Base-by-base conservation (phyloP, 2,113 vertebrate genomes). In the Alexandromys fortis region DNA sequence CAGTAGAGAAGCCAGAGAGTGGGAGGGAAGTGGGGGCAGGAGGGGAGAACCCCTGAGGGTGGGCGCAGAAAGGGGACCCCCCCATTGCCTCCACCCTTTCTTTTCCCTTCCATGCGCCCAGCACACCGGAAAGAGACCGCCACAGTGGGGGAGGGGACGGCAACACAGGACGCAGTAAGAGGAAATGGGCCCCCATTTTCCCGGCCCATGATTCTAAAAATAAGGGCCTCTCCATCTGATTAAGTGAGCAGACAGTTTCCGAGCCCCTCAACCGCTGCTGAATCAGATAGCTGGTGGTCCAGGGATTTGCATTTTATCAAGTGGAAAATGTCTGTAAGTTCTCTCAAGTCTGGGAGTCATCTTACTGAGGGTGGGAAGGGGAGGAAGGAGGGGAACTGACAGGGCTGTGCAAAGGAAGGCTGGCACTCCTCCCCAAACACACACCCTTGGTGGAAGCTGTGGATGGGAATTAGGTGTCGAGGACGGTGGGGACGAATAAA, bases 171-270 rank as follows among this genome's bases (percentile, higher is more conserved):
- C 24, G 17, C 7, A 6, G 26, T 10, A 19, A n/a, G 30, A 86
- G 42, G 22, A 52, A 1, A 52, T 47, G 33, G 47, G 38, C 58
- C 21, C 21, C 88, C 58, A n/a, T 77, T 73, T 70, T 81, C 49
- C 67, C 93, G 79, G 78, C 85, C n/a, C 81, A 67, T 7, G 47
- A 12, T 92, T 87, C 87, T 85, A 68, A 90, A 85, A 73, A 30
- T 5, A 19, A 70, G 47, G 58, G 30, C 55, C 68, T 68, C 38
- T 49, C 35, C 45, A 35, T 85, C 61, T 72, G 42, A 88, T 21
- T 70, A n/a, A 47, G 68, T 79, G 45, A 42, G 49, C 91, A 94
- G 76, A 61, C 17, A 58, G 49, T 68, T 78, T 58, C 73, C 16
- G 30, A 63, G 63, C 24, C 58, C 24, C 49, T 49, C 19, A 2